Base-by-base conservation (phyloP, 1,140 invertebrate genomes). In the Drosophila teissieri region DNA sequence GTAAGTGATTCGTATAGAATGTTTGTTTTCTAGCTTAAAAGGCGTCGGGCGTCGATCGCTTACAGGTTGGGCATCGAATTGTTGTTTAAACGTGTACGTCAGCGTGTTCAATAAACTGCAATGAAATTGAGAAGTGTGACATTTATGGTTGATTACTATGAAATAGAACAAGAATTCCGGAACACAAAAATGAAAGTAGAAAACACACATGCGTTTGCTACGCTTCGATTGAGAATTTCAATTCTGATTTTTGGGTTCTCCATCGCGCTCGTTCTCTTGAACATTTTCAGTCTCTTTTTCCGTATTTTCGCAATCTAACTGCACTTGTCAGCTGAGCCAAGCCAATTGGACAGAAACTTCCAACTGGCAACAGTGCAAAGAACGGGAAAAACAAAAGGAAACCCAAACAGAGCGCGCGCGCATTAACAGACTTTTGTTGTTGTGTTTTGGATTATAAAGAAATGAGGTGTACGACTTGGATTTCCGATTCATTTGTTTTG, bases 321-420 rank as follows among this genome's bases (percentile, higher is more conserved):
- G 73, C 73, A 76, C 73, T 68, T 76, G 73, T 76, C 73, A 76
- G 73, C 73, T 76, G 73, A 60, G 54, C 60, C 27, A 31, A 51
- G 46, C 58, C 48, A 69, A 68, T 68, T 65, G 51, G 17, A 57
- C 37, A 19, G 34, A 2, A 55, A 39, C 39, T 64, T 53, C 34
- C 69, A 37, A 74, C 68, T 74, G 37, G 49, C 55, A 51, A 61
- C 40, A 44, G 61, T 34, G 36, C 6, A 49, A 55, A 54, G 34
- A 46, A 42, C 31, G 14, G 27, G 54, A 64, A 27, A 61, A 57
- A 56, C 19, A 12, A 39, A 22, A 10, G 17, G 10, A 24, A 34
- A 58, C 22, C 12, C 37, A 49, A 48, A 45, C 61, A 58, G 55
- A 67, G 63, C 78, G 63, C 78, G 78, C 78, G 78, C 70, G 70